Base-by-base conservation (phyloP, 2,797 vertebrate genomes). In the Peromyscus eremicus region DNA sequence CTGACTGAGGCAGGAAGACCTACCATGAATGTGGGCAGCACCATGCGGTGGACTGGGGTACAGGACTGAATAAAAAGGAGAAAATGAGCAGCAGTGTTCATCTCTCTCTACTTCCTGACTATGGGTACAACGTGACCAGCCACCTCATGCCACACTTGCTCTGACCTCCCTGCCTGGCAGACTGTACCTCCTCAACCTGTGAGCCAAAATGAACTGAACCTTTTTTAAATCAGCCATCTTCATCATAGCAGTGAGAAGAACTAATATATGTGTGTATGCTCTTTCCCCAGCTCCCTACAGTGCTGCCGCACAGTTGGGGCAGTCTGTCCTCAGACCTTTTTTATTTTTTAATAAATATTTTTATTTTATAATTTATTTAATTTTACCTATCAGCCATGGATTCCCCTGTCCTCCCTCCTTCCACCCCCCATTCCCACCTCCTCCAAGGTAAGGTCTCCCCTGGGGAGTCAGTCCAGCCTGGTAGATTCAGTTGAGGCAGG, bases 181-280 rank as follows among this genome's bases (percentile, higher is more conserved):
- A 71, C 46, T 70, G 62, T n/a, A 13, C 34, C 29, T 34, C 29
- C 27, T 64, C 40, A 60, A 27, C 60, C 55, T 60, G 40, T 84
- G 66, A 86, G 46, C 84, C 84, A 25, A 68, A n/a, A 27, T 71
- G 16, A 52, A 86, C 21, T 16, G 23, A 52, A n/a, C 34, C 66
- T 70, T n/a, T 66, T 49, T 52, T 32, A 8, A 71, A 68, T 52
- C 64, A 70, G 11, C 12, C 32, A 25, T 64, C 68, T 71, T 87
- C 43, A 57, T 49, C n/a, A 57, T 8, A 87, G 49, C 49, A 57
- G 37, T 73, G 66, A 71, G 46, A 37, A 87, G 6, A 40, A 73
- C 46, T 0, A 29, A 29, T 11, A 49, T 2, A 21, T n/a, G 1
- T 6, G 7, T 29, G 1, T 3, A 13, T 0, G 6, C 13, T 71